A percentile compares a stretch with the other conserved stretches of the same genome.
phyloP scores from a whole-genome alignment of 2,888 invertebrate genomes.

The Mactromeris polynyma region DNA sequence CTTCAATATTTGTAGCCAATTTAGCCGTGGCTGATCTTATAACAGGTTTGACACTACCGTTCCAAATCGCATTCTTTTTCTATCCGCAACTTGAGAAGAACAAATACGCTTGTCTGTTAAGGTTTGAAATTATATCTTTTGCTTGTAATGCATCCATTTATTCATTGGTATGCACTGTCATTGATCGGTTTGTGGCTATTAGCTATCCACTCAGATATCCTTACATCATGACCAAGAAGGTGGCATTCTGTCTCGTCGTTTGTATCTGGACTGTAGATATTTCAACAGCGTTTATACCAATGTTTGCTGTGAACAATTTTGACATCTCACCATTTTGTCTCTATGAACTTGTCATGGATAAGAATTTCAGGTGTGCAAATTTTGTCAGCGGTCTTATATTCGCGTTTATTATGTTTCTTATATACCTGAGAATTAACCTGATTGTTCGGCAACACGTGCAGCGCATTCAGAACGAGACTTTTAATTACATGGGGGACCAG shows the following conservation, averaged over 20 bases:
- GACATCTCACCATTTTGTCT: conserved; percentile 63
- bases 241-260: conserved; percentile 59
- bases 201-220: conserved; percentile 64
- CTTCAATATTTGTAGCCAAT: conserved; percentile 76
- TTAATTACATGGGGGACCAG: not conserved
- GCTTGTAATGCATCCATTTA: conserved; percentile 71
- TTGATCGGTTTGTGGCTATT: conserved; percentile 75
- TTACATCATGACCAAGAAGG: conserved; percentile 84
- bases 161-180: conserved; percentile 69
- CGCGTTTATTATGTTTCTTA: conserved; percentile 62
- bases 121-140: conserved; percentile 68
- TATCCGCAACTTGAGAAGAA: conserved; percentile 59
- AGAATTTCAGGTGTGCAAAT: conserved; percentile 55
- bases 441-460: conserved; percentile 63
- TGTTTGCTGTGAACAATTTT: conserved; percentile 66
- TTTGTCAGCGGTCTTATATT: conserved; percentile 56
- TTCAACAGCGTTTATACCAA: conserved; percentile 54
- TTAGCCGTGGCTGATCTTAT: conserved; percentile 75
- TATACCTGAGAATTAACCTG: conserved; percentile 62
- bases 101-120: conserved; percentile 68
- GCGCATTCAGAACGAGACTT: conserved; percentile 51
- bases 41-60: conserved; percentile 73
- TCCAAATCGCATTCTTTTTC: conserved; percentile 71
- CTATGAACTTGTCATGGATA: conserved; percentile 70
- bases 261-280: conserved; percentile 67